Conservation (phyloP, 2,888 invertebrate species). For the Invenusta paracnida region DNA sequence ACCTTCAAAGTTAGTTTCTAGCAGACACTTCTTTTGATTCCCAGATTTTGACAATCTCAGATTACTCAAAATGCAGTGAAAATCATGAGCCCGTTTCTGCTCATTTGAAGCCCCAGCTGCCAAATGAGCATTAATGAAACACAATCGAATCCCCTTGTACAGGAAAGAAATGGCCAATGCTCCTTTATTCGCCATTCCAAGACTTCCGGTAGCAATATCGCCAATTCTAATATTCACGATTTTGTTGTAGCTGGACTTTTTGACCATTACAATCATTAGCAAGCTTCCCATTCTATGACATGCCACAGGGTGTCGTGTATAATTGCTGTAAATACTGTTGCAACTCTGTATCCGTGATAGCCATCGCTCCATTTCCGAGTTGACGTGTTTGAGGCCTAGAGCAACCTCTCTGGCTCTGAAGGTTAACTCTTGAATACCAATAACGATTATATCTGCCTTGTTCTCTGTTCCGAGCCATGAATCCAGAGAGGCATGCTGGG, state of each 20-base stretch:
- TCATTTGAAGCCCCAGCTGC: conserved; percentile 24
- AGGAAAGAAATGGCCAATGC: conserved; percentile 32
- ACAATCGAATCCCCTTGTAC: background rate
- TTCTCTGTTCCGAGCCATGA: background rate
- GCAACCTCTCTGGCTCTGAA: background rate
- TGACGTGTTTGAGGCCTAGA: background rate
- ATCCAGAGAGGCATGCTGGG: background rate
- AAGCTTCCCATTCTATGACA: background rate
- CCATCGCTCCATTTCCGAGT: background rate
- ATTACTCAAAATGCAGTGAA: background rate
- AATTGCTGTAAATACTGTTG: background rate
- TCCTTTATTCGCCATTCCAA: conserved; percentile 36
- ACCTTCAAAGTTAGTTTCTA: conserved; percentile 15
- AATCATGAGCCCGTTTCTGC: background rate
- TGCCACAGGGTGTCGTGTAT: background rate
- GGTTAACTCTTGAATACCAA: conserved; percentile 18
- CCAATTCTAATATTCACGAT: background rate
- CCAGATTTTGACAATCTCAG: background rate
- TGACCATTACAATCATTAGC: background rate
- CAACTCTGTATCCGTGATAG: background rate
- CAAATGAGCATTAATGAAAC: conserved; percentile 30
- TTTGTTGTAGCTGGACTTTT: background rate
- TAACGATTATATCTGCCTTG: conserved; percentile 4
- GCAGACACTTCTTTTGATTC: background rate
- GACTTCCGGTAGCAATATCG: background rate